Conservation (phyloP, 1,140 invertebrate species). For the Drosophila fuyamai region DNA sequence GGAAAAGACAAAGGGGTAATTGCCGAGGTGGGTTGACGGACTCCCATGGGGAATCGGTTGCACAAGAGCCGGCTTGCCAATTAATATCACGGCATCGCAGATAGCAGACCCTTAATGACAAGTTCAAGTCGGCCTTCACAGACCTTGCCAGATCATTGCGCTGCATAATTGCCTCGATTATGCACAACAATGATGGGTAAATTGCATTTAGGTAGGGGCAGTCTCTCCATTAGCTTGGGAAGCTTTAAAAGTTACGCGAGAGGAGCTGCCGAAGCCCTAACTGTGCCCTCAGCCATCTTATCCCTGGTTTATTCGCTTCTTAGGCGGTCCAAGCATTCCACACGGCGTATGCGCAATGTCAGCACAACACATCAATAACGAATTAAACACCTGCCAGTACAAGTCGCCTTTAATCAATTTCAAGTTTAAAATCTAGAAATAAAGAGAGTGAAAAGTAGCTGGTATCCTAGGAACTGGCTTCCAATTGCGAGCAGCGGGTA, state of each 20-base stretch:
- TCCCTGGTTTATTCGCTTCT: conserved; percentile 34
- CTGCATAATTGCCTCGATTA: conserved; percentile 49
- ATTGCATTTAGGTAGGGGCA: background rate
- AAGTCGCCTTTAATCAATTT: conserved; percentile 54
- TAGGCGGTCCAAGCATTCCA: conserved; percentile 4
- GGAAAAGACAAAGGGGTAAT: conserved; percentile 45
- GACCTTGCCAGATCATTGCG: conserved; percentile 39
- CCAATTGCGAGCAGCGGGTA: conserved; percentile 10
- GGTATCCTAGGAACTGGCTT: conserved; percentile 26
- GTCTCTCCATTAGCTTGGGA: conserved; percentile 9
- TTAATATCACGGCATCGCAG: conserved; percentile 11
- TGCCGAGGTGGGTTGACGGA: conserved; percentile 7
- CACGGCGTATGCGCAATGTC: conserved; percentile 37
- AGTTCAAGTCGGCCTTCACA: conserved; percentile 26
- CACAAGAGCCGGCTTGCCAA: conserved; percentile 12
- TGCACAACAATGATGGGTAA: conserved; percentile 29
- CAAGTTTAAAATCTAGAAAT: conserved; percentile 51
- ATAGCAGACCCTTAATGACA: conserved; percentile 12
- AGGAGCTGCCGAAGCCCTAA: conserved; percentile 29
- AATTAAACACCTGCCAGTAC: conserved; percentile 63
- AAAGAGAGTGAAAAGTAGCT: conserved; percentile 7
- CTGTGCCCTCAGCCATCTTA: conserved; percentile 44
- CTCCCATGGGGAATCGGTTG: conserved; percentile 18
- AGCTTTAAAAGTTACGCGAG: conserved; percentile 39
- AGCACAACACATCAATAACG: conserved; percentile 59